Evolutionary conservation across 2,888 invertebrate genomes (phyloP), one percentile per base, ranked within the genome.

Genomic region (Apamea crenata): DNA sequence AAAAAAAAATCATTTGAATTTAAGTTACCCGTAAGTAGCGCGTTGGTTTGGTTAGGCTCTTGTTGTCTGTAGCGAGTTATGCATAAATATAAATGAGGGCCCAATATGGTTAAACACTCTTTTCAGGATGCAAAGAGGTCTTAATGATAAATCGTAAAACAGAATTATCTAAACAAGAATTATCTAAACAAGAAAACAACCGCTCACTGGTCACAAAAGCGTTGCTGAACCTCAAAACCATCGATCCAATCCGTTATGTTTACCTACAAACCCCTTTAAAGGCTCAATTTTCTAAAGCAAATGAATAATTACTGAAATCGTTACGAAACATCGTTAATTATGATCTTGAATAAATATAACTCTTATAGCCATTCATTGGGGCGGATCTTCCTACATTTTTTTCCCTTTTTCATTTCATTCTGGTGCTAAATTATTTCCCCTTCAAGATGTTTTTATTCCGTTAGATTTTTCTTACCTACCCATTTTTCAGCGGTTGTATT

Each of bases 401-500:
- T 81, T 76, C 29, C 53, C 53, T 70, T 80, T 80, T 77, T 32
- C 53, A 68, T 77, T 80, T 74, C 47, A 21, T 66, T 69, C 47
- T 61, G 72, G 32, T 44, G 68, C 56, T 78, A 73, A 86, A 84
- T 85, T 85, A 74, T 85, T 85, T 77, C 77, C 66, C 25, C 63
- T 80, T 73, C 50, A 80, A 83, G 86, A 83, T 84, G 82, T 77
- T 85, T 85, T 86, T 80, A 77, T 80, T 71, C 72, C 47, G 73
- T 83, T 77, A 74, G 56, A 71, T 82, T 83, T 79, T 85, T 80
- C 83, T 83, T 83, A 80, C 36, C 44, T 70, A 50, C 47, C 74
- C 72, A 75, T 78, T 78, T 85, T 78, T 73, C 59, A 75, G 67
- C 74, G 78, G 66, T 68, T 87, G 70, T 72, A 75, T 69, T 76